Evolutionary conservation across 2,797 vertebrate species (phyloP).

Genomic region (Muscicapa comitata): DNA sequence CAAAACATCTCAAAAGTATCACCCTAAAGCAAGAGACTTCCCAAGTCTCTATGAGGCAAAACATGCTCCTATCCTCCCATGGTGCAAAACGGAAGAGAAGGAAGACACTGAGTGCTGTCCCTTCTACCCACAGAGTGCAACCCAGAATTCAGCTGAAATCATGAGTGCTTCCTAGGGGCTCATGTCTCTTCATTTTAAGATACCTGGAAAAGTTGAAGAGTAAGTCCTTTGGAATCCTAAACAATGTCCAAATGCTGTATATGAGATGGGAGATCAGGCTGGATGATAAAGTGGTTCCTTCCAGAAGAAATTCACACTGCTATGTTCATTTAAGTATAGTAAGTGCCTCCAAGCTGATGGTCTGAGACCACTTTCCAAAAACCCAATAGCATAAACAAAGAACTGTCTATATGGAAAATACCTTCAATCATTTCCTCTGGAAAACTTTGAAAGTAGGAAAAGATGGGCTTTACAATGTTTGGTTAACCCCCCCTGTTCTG

Average conservation of each 20-base stretch:
- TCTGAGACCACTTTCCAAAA: not conserved
- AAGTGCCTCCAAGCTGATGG: not conserved
- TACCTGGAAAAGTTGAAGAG: not conserved
- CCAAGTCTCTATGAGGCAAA: not conserved
- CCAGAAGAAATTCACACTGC: not conserved
- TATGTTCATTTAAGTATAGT: not conserved
- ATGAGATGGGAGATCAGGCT: not conserved
- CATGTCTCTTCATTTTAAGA: not conserved
- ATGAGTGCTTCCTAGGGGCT: not conserved
- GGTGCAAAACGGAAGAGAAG: not conserved
- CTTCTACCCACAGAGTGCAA: not conserved
- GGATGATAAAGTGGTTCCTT: not conserved
- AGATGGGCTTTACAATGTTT: not conserved
- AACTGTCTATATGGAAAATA: not conserved
- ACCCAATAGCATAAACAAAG: not conserved
- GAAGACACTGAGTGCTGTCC: not conserved
- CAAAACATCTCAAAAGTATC: not conserved
- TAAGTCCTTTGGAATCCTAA: not conserved
- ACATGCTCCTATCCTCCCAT: not conserved
- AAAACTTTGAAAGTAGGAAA: not conserved
- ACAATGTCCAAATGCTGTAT: accelerated
- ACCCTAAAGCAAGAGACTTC: not conserved
- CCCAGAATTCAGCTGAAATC: not conserved
- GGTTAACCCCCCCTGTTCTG: not conserved
- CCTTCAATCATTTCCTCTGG: not conserved